Base-by-base conservation (phyloP, 2,797 vertebrate species). In the Anniella stebbinsi region DNA sequence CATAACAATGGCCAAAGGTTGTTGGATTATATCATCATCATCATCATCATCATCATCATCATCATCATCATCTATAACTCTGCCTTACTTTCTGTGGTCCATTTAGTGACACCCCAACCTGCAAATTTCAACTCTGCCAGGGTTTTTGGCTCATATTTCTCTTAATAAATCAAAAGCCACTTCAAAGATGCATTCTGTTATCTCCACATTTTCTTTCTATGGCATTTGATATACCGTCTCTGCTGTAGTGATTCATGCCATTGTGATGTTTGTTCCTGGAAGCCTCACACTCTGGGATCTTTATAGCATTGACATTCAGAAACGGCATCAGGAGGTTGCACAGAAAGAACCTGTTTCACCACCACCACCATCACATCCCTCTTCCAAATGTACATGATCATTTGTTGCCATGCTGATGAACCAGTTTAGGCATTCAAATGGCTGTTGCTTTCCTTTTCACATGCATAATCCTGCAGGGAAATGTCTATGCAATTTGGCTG, bases 11-110 rank as follows among this genome's bases (percentile, higher is more conserved):
- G 18, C 66, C 23, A 51, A 84, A 48, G 76, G 60, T 25, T 63
- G 60, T 18, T 63, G 21, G 6, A 18, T 0, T 1, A 1, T 41
- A 15, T 12, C 1, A 23, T 63, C 4, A 21, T 63, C 3, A 63
- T 38, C 0, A 8, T 45, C 45, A 45, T 45, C 6, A 45, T 45
- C 45, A 45, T 45, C 45, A 45, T 45, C 45, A 45, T 45, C 45
- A 45, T 6, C 45, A 45, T 45, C 45, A 45, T 45, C 45, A 45
- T 45, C 45, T 45, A 2, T 12, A 15, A 75, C 57, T 41, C n/a
- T 3, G 10, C 38, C 4, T 51, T 45, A 36, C 70, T 54, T 82
- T 11, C 25, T 13, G 0, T 10, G 0, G 10, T 77, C 82, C 33
- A 3, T 7, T 84, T 54, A 0, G 17, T 82, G 36, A 12, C 36